Percentiles rank a stretch among this genome's conserved stretches.
Evolutionary conservation across 2,113 vertebrate genomes (phyloP).

Genomic region (Podarcis raffonei): DNA sequence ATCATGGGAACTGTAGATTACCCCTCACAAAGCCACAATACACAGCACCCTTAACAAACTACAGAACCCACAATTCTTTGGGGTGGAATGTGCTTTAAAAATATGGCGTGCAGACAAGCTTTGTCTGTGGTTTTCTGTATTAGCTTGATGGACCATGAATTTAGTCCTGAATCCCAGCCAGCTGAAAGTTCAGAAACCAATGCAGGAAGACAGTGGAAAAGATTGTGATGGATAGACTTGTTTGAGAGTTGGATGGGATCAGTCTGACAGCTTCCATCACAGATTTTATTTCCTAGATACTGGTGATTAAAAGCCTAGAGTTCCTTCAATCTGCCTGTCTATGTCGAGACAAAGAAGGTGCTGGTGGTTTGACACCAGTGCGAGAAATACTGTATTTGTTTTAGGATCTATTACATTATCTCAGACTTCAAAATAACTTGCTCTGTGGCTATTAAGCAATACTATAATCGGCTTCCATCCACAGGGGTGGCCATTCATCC

Average conservation of each 20-base stretch:
- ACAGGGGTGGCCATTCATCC: conserved; percentile 27
- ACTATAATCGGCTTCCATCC: conserved; percentile 46
- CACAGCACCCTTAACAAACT: too few relatives aligned
- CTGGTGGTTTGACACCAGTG: conserved; percentile 50
- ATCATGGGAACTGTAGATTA: too few relatives aligned
- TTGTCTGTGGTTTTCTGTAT: not conserved
- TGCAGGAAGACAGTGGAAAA: conserved; percentile 35
- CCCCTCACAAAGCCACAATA: too few relatives aligned
- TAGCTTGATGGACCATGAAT: conserved; percentile 28
- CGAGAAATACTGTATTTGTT: conserved; percentile 41
- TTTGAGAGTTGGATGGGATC: conserved; percentile 67
- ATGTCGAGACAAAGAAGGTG: conserved; percentile 18
- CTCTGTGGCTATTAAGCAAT: conserved; percentile 57
- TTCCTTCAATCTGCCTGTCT: conserved; percentile 45
- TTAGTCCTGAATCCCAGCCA: conserved; percentile 31
- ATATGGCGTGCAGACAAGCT: too few relatives aligned
- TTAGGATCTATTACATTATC: conserved; percentile 56
- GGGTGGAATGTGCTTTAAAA: too few relatives aligned
- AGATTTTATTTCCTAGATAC: conserved; percentile 61
- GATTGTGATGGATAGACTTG: conserved; percentile 67
- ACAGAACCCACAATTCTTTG: too few relatives aligned
- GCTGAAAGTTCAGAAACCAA: conserved; percentile 50
- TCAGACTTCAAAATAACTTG: conserved; percentile 46
- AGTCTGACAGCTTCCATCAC: conserved; percentile 60
- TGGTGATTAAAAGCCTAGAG: conserved; percentile 50